Conservation (phyloP, 2,888 invertebrate species). For the Apodemia duryi region DNA sequence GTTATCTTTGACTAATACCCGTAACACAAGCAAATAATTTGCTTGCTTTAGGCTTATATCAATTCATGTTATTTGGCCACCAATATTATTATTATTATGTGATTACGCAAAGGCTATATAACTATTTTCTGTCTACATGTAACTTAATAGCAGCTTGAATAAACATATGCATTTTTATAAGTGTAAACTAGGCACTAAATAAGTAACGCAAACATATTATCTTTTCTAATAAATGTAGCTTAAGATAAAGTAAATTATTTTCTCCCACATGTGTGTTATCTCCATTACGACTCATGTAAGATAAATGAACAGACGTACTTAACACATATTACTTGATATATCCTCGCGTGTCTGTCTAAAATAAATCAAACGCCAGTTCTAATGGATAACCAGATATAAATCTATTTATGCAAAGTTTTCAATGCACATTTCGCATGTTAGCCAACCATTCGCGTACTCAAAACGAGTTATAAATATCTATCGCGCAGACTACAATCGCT, state of each 20-base stretch:
- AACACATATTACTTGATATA: slow-evolving; percentile 26
- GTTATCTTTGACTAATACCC: no score
- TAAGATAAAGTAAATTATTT: not conserved
- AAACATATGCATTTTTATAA: no score
- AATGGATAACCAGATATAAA: slow-evolving; percentile 67
- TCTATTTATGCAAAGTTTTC: slow-evolving; percentile 73
- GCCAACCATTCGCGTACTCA: slow-evolving; percentile 43
- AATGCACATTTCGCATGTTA: slow-evolving; percentile 70
- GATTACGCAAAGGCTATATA: no score
- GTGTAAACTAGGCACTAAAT: not conserved
- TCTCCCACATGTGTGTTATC: slow-evolving; percentile 2
- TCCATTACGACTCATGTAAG: slow-evolving; percentile 3
- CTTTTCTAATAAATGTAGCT: not conserved
- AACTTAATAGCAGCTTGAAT: no score
- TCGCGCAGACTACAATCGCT: slow-evolving; percentile 27
- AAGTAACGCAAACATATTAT: not conserved
- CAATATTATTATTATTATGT: no score
- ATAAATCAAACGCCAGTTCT: slow-evolving; percentile 59
- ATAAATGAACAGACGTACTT: slow-evolving; percentile 12
- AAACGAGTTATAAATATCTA: slow-evolving; percentile 33
- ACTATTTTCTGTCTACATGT: no score
- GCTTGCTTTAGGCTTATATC: no score
- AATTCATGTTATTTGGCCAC: no score
- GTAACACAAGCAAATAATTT: no score
- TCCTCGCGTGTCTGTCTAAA: slow-evolving; percentile 48